These are phyloP conservation scores for Nomia melanderi DNA, from an alignment of 1,140 invertebrate species.

Conservation along the genomic window DNA sequence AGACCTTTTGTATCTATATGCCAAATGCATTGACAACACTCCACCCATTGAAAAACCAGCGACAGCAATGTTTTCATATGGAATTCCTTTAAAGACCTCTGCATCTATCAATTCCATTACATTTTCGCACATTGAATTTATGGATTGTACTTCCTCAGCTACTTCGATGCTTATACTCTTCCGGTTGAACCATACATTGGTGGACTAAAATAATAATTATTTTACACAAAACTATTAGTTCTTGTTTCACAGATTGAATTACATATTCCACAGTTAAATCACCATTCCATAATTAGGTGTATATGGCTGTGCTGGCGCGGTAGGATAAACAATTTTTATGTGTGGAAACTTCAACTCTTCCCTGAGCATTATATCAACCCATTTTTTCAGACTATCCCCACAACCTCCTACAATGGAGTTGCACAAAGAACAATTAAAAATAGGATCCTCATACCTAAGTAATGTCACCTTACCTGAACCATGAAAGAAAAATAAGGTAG, in stretches of 20 bases:
- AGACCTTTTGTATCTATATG: constrained; percentile 83
- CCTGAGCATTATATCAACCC: constrained; percentile 83
- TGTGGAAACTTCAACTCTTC: constrained; percentile 85
- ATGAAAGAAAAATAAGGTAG: constrained; percentile 83
- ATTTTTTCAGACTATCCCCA: constrained; percentile 84
- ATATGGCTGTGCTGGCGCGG: constrained; percentile 86
- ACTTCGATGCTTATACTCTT: constrained; percentile 82
- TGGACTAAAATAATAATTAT: constrained; percentile 70
- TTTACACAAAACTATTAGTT: neutral
- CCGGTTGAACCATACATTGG: constrained; percentile 83
- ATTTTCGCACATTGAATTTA: constrained; percentile 82
- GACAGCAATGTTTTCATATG: constrained; percentile 84
- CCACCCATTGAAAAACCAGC: constrained; percentile 91
- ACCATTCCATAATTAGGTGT: constrained; percentile 84
- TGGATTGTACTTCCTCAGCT: constrained; percentile 83
- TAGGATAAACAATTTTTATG: constrained; percentile 87
- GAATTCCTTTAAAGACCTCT: constrained; percentile 85
- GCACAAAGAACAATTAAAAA: neutral
- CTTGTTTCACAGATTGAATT: neutral
- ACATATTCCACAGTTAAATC: constrained; percentile 52
- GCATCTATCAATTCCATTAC: constrained; percentile 83
- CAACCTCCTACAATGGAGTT: constrained; percentile 82
- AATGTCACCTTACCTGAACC: constrained; percentile 82
- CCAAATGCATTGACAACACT: constrained; percentile 85
- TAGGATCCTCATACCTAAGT: neutral